These are phyloP conservation scores for Sitobion miscanthi DNA, from an alignment of 1,140 invertebrate genomes.

Conservation along the genomic window DNA sequence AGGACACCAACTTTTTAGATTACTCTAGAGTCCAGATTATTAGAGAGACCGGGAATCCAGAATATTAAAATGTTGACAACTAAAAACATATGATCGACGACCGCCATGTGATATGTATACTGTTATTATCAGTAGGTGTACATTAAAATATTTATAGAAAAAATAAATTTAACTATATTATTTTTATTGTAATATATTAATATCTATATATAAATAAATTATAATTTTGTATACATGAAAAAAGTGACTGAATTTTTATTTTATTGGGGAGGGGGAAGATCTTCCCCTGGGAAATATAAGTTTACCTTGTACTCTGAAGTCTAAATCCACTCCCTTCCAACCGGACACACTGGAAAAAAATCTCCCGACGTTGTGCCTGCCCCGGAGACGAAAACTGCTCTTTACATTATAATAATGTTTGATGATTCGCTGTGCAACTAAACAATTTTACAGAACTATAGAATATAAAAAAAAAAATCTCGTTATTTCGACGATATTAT, in stretches of 20 bases:
- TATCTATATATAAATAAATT: neutral
- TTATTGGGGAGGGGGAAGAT: neutral
- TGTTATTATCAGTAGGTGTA: neutral
- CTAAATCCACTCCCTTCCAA: neutral
- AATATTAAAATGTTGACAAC: neutral
- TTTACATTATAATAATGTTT: neutral
- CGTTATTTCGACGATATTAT: neutral
- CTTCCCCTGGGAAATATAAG: neutral
- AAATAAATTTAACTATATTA: neutral
- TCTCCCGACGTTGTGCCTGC: neutral
- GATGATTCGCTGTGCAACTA: neutral
- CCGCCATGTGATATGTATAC: neutral
- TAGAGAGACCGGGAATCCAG: neutral
- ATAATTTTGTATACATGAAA: neutral
- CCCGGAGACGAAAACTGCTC: neutral
- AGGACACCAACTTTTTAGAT: neutral
- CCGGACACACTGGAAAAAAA: neutral
- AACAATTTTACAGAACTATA: neutral
- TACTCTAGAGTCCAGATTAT: neutral
- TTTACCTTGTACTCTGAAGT: neutral
- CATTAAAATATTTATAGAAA: neutral
- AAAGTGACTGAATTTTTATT: neutral
- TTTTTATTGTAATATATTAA: too few species aligned
- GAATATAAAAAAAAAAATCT: neutral
- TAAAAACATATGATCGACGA: neutral